Conservation (phyloP, 2,888 invertebrate genomes). For the Prosapia bicincta region DNA sequence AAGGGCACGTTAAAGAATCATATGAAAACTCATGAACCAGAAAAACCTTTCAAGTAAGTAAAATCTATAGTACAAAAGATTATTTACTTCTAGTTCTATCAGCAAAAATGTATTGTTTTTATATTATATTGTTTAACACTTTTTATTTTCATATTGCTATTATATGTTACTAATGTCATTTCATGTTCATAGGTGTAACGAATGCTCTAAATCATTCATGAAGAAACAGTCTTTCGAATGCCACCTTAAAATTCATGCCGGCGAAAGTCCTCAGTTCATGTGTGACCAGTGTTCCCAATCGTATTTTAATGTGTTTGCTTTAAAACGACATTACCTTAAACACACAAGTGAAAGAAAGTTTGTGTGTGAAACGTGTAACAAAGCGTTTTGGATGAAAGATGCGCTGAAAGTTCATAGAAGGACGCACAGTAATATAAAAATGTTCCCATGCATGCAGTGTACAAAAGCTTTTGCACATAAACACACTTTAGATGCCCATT, state of each 20-base stretch:
- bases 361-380: slow-evolving; percentile 52
- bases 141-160: no score
- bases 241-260: slow-evolving; percentile 28
- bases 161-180: no score
- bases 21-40: slow-evolving; percentile 53
- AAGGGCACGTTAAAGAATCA: slow-evolving; percentile 57
- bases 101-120: neutral
- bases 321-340: slow-evolving; percentile 32
- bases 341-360: slow-evolving; percentile 32
- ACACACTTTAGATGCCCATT: slow-evolving; percentile 53
- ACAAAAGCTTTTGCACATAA: slow-evolving; percentile 54
- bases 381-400: slow-evolving; percentile 52
- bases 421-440: slow-evolving; percentile 54
- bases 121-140: neutral
- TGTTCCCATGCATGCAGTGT: slow-evolving; percentile 52
- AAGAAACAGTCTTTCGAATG: slow-evolving; percentile 28
- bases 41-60: slow-evolving; percentile 51
- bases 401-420: slow-evolving; percentile 53
- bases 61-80: no score
- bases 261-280: slow-evolving; percentile 29
- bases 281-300: slow-evolving; percentile 33
- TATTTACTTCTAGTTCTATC: no score
- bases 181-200: slow-evolving; percentile 22
- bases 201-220: slow-evolving; percentile 31
- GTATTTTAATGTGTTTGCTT: slow-evolving; percentile 25